Evolutionary conservation across 1,140 invertebrate species (phyloP), one percentile per base, ranked within the genome.

Genomic region (Calycopis cecrops): DNA sequence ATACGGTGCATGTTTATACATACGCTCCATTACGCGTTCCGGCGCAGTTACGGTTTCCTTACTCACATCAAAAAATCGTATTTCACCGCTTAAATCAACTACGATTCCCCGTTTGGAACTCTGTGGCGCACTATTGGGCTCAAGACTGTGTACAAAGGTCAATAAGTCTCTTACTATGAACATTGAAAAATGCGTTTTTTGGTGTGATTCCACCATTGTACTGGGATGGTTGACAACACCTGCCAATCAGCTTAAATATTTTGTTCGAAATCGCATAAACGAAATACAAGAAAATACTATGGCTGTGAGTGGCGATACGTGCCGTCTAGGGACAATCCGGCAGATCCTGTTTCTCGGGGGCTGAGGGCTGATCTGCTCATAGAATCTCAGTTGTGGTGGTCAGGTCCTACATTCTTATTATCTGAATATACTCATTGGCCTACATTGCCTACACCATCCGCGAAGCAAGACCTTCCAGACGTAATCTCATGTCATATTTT

Each of bases 101-200:
- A 38, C 37, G 37, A 38, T 38, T 38, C 37, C 37, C 37, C 37
- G 37, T n/a, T n/a, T n/a, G n/a, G n/a, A n/a, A n/a, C 37, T 38
- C 2, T n/a, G 37, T n/a, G 37, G 21, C 6, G 21, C 21, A 6
- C 2, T 28, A 28, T 6, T 12, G 37, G 37, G 37, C 9, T 38
- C 37, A 38, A 38, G 37, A 12, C 3, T 38, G 37, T 38, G 3
- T 4, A 38, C 9, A 10, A 38, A 38, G 37, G 3, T 38, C 37
- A 38, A 4, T 10, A 3, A 10, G 37, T 10, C 9, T 38, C 3
- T 38, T 8, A 38, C 3, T n/a, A 9, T 38, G 1, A 4, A 38
- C 9, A 38, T 38, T n/a, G 9, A 10, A 9, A 38, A 38, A 38
- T 38, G 37, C 12, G 9, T 38, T 12, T 4, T 38, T 9, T 38